Evolutionary conservation across 2,797 vertebrate species (phyloP), one percentile per base, ranked within the genome.

Genomic region (Podarcis lilfordi): DNA sequence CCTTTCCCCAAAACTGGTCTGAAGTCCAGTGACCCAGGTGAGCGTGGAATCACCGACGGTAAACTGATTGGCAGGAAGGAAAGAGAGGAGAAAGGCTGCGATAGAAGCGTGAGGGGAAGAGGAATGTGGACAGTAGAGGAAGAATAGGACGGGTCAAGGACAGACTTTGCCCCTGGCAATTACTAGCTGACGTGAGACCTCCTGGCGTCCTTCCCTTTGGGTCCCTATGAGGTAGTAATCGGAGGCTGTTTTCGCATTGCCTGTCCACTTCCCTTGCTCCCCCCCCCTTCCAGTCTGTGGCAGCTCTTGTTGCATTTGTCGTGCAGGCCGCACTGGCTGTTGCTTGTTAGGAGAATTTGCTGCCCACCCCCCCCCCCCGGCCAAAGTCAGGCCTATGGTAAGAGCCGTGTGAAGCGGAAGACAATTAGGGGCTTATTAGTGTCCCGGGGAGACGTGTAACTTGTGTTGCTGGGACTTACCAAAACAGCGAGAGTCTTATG

Each of bases 401-500:
- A 89, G 68, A 97, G 97, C 96, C 94, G 96, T 98, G 97, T 98
- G 98, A 98, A 98, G 98, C 95, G 95, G 97, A 97, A 97, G 97
- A 97, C 97, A 97, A 98, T 98, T 96, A 97, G 97, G 97, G 98
- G 98, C 98, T 99, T 98, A 98, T 99, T 98, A 98, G 97, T 93
- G 95, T 96, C 97, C 97, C 93, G 97, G 94, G 96, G 97, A 98
- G 97, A 97, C 96, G 97, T 96, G 97, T 96, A 98, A 97, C 97
- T 97, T 98, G 97, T 97, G 97, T 97, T 98, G 97, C 96, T 96
- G 97, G 97, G 95, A 95, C 96, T 96, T 97, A 97, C 97, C 95
- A 96, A 97, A 97, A 96, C 95, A 96, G 95, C 96, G 96, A 96
- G 97, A 98, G 97, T 97, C 97, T 96, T 97, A 97, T 97, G 96